Percentiles rank a stretch among this genome's conserved stretches.
Evolutionary conservation across 2,113 vertebrate species (phyloP).

Genomic region (Progne subis): DNA sequence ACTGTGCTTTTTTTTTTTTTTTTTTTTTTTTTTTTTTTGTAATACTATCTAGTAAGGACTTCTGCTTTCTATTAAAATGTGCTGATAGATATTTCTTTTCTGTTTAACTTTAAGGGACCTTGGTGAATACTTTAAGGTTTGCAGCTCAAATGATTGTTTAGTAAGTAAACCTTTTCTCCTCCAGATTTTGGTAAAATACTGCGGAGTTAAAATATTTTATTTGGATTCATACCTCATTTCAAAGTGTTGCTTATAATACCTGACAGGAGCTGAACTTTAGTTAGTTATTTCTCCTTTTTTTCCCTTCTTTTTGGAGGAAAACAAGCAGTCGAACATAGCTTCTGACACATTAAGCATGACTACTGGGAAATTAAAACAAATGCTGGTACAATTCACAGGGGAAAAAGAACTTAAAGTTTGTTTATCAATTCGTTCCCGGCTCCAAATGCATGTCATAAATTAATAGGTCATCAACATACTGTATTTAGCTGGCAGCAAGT

Average conservation of each 20-base stretch:
- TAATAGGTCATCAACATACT: slow-evolving; percentile 35
- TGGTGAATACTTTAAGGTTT: slow-evolving; percentile 43
- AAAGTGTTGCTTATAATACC: slow-evolving; percentile 58
- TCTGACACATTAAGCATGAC: slow-evolving; percentile 45
- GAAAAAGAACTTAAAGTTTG: slow-evolving; percentile 37
- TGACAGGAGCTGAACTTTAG: slow-evolving; percentile 53
- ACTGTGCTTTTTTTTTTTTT: background rate
- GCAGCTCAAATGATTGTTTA: slow-evolving; percentile 39
- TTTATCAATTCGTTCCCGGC: slow-evolving; percentile 59
- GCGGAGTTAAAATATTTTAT: slow-evolving; percentile 62
- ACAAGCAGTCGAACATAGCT: slow-evolving; percentile 5
- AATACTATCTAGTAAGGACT: background rate
- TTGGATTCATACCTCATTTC: slow-evolving; percentile 67
- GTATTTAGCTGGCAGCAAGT: slow-evolving; percentile 40
- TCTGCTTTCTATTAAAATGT: slow-evolving; percentile 41
- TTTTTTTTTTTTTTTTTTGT: background rate
- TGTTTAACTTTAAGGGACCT: slow-evolving; percentile 49
- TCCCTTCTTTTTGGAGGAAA: slow-evolving; percentile 4
- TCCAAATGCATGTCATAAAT: slow-evolving; percentile 58
- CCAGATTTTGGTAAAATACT: slow-evolving; percentile 49
- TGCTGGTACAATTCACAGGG: slow-evolving; percentile 3
- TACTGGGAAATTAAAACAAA: slow-evolving; percentile 57
- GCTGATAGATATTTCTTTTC: slow-evolving; percentile 6
- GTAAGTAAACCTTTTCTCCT: slow-evolving; percentile 43
- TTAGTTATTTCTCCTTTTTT: slow-evolving; percentile 25